Percentiles rank a stretch among this genome's conserved stretches.
These are phyloP conservation scores for Pterocles gutturalis DNA, from an alignment of 2,113 vertebrate genomes.

Conservation along the genomic window DNA sequence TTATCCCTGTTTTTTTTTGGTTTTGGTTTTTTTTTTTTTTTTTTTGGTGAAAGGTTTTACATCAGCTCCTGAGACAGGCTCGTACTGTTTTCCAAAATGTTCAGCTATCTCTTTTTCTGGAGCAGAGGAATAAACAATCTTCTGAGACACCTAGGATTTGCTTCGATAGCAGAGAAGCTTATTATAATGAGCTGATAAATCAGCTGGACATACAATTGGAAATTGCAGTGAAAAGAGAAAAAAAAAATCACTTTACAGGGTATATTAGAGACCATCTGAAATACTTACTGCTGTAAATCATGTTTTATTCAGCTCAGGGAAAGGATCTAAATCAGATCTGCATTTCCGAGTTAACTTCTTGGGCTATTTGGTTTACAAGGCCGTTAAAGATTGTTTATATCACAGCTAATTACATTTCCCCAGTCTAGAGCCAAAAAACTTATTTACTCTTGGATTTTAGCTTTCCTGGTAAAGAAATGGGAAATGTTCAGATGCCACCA, in stretches of 20 bases:
- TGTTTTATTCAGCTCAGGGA: neutral
- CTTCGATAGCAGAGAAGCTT: neutral
- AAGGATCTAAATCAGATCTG: neutral
- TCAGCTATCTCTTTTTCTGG: neutral
- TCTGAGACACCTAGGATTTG: neutral
- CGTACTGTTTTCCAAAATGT: neutral
- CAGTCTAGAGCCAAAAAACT: neutral
- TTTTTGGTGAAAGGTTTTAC: neutral
- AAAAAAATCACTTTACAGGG: neutral
- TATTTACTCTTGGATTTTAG: neutral
- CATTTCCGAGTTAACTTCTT: neutral
- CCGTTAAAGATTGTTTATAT: neutral
- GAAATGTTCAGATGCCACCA: neutral
- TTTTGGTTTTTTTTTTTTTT: neutral
- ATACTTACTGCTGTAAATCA: neutral
- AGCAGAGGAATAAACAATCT: neutral
- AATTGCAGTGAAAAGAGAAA: neutral
- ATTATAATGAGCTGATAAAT: neutral
- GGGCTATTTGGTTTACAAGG: neutral
- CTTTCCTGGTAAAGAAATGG: neutral
- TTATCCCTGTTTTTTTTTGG: neutral
- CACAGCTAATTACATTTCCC: neutral
- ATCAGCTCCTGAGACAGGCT: neutral
- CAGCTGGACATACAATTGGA: neutral
- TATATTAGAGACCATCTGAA: neutral